These are phyloP conservation scores for Pseudomyrmex gracilis DNA, from an alignment of 1,140 invertebrate genomes.

Conservation along the genomic window DNA sequence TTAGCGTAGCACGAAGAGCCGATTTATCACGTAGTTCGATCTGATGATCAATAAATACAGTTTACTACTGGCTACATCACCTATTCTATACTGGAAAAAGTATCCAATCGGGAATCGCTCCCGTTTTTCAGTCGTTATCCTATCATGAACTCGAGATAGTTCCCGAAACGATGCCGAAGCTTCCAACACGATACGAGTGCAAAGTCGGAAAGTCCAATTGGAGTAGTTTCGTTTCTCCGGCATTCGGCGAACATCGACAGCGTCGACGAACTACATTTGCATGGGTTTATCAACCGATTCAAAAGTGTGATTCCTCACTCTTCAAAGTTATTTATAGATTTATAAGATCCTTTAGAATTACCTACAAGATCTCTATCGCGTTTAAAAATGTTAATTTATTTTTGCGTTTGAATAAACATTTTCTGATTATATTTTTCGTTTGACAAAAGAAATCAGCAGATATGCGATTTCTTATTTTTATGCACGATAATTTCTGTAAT, in stretches of 20 bases:
- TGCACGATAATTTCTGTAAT: not conserved
- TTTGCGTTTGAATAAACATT: not conserved
- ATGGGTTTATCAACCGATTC: not conserved
- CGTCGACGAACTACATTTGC: not conserved
- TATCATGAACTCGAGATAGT: constrained; percentile 1
- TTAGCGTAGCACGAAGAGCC: not conserved
- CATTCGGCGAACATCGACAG: not conserved
- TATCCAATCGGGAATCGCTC: not conserved
- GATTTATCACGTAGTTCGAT: constrained; percentile 28
- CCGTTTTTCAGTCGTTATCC: constrained; percentile 18
- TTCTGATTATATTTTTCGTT: not conserved
- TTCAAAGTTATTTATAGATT: not conserved
- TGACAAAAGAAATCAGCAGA: constrained; percentile 1
- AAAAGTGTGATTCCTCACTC: not conserved
- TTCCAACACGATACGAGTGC: not conserved
- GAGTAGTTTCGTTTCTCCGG: not conserved
- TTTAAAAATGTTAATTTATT: too few species aligned
- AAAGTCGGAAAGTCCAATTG: constrained; percentile 11
- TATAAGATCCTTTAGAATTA: too few species aligned
- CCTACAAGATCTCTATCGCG: too few species aligned
- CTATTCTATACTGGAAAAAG: not conserved
- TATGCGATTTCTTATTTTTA: constrained; percentile 13
- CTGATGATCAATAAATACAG: constrained; percentile 12
- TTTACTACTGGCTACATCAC: not conserved
- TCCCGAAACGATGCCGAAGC: not conserved